These are phyloP conservation scores for Pachyuromys duprasi DNA, from an alignment of 2,797 vertebrate genomes.

Conservation along the genomic window DNA sequence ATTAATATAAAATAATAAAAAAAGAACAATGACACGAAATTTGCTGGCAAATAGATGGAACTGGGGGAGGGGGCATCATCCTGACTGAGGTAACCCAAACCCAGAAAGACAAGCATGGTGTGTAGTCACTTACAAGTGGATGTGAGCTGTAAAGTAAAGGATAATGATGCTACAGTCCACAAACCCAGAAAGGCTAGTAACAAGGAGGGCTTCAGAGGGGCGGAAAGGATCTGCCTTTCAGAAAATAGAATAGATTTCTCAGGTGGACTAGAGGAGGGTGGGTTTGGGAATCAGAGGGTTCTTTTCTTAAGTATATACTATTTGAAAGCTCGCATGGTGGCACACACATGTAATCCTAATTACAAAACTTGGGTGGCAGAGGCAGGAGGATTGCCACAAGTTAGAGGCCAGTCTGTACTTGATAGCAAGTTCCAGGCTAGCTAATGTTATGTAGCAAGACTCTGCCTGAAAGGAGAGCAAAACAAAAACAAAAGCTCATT, in stretches of 20 bases:
- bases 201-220: background rate
- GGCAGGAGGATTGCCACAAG: background rate
- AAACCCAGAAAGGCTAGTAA: background rate
- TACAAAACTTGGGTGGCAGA: background rate
- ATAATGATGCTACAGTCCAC: background rate
- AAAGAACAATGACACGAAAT: background rate
- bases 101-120: background rate
- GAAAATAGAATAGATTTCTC: background rate
- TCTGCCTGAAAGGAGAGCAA: background rate
- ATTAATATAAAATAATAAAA: too few relatives aligned
- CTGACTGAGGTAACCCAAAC: background rate
- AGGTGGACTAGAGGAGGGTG: background rate
- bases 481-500: background rate
- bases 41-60: background rate
- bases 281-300: background rate
- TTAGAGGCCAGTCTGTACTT: background rate
- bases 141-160: background rate
- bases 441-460: background rate
- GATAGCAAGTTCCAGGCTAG: background rate
- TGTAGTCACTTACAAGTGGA: background rate
- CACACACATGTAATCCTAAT: background rate
- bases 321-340: background rate
- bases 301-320: background rate
- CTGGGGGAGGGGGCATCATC: background rate
- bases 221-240: background rate